Conservation (phyloP, 1,140 invertebrate species). For the Doryteuthis pealeii region DNA sequence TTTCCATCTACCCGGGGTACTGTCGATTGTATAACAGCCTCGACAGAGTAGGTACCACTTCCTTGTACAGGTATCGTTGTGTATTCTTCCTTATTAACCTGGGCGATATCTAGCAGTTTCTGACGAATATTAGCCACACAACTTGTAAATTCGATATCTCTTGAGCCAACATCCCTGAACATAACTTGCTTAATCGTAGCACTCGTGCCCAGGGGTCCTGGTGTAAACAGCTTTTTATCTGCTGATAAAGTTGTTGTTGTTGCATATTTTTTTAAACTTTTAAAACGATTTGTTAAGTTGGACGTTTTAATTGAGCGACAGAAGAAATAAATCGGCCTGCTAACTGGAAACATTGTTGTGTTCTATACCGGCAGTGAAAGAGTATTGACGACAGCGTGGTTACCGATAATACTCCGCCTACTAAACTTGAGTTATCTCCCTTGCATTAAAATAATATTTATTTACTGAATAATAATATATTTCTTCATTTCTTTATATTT, state of each 20-base stretch:
- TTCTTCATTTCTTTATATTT: too few species aligned
- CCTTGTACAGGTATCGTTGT: conserved; percentile 62
- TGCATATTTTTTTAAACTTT: too few species aligned
- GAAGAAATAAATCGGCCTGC: too few species aligned
- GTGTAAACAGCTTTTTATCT: conserved; percentile 63
- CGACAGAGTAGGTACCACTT: conserved; percentile 63
- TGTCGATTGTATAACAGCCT: conserved; percentile 61
- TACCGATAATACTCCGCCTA: too few species aligned
- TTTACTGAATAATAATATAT: too few species aligned
- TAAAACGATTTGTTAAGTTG: too few species aligned
- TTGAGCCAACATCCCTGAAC: conserved; percentile 61
- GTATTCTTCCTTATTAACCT: conserved; percentile 51
- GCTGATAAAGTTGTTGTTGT: not conserved
- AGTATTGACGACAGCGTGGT: too few species aligned
- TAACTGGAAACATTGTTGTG: too few species aligned
- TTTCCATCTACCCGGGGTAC: conserved; percentile 47
- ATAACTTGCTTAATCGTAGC: conserved; percentile 60
- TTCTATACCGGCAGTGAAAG: too few species aligned
- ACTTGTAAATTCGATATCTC: conserved; percentile 61
- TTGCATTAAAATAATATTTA: too few species aligned
- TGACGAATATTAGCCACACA: conserved; percentile 57
- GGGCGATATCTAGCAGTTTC: conserved; percentile 58
- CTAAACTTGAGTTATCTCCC: too few species aligned
- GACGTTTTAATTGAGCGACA: too few species aligned
- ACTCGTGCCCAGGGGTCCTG: conserved; percentile 62